Evolutionary conservation across 2,888 invertebrate species (phyloP).

Genomic region (Merodon equestris): DNA sequence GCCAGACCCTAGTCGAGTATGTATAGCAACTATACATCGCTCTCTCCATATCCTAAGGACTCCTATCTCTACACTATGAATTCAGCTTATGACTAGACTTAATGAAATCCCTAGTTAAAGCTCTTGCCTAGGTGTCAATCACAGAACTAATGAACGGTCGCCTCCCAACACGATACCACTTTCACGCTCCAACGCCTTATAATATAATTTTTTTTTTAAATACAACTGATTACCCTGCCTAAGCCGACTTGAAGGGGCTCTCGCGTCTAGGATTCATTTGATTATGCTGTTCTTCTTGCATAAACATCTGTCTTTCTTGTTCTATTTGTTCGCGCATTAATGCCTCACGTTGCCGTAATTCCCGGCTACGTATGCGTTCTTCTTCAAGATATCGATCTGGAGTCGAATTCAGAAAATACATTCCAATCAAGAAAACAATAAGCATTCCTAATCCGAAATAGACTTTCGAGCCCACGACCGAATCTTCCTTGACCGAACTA

Average conservation of each 20-base stretch:
- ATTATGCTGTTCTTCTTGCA: conserved; percentile 26
- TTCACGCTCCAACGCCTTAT: neutral
- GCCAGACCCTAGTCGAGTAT: neutral
- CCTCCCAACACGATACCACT: neutral
- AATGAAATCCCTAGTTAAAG: too few relatives aligned
- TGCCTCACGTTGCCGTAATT: conserved; percentile 24
- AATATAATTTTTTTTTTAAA: neutral
- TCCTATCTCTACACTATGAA: too few relatives aligned
- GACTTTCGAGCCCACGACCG: conserved; percentile 9
- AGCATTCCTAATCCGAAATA: conserved; percentile 59
- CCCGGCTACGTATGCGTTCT: conserved; percentile 30
- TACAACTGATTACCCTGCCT: conserved; percentile 3
- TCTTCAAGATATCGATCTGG: conserved; percentile 38
- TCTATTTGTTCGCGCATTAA: conserved; percentile 21
- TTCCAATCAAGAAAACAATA: conserved; percentile 26
- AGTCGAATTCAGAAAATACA: conserved; percentile 1
- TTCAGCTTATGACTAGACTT: too few relatives aligned
- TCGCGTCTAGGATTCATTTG: conserved; percentile 16
- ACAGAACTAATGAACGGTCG: too few relatives aligned
- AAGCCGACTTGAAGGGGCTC: conserved; percentile 48
- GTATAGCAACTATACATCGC: too few relatives aligned
- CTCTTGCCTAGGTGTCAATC: too few relatives aligned
- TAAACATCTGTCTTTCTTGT: conserved; percentile 34
- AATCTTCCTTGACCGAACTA: conserved; percentile 50
- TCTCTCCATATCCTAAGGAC: too few relatives aligned